phyloP scores from a whole-genome alignment of 2,113 vertebrate species.

The zebrafish (Danio rerio) region DNA sequence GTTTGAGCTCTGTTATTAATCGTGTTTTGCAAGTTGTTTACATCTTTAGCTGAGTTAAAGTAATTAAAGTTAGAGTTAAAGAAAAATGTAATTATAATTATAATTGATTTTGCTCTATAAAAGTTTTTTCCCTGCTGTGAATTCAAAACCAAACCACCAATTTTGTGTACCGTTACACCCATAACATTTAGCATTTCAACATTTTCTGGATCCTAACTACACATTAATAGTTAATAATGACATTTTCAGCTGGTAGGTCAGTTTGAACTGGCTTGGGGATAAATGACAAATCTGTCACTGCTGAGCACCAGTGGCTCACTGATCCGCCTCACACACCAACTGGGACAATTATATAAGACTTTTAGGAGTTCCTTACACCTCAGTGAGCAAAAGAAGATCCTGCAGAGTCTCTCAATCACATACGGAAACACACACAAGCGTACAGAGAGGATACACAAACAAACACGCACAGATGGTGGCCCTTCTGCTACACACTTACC shows the following conservation, averaged over 20 bases:
- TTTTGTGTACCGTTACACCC: too few species aligned
- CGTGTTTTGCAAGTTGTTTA: too few species aligned
- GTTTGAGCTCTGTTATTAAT: too few species aligned
- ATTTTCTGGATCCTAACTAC: constrained; percentile 10
- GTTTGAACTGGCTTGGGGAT: neutral
- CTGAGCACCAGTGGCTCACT: constrained; percentile 30
- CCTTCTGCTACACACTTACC: constrained; percentile 80
- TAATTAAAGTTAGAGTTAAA: too few species aligned
- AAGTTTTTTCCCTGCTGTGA: too few species aligned
- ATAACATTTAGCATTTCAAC: neutral
- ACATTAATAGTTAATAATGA: neutral
- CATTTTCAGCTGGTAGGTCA: neutral
- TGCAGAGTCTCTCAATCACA: constrained; percentile 58
- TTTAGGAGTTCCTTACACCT: constrained; percentile 71
- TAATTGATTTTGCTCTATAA: too few species aligned
- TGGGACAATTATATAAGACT: constrained; percentile 79
- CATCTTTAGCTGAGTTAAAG: too few species aligned
- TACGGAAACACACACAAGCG: constrained; percentile 38
- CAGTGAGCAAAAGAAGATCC: constrained; percentile 67
- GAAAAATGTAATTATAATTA: too few species aligned
- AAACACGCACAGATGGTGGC: constrained; percentile 36
- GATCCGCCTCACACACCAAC: constrained; percentile 64
- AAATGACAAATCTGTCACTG: neutral
- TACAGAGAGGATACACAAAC: constrained; percentile 47
- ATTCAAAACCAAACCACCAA: too few species aligned